Evolutionary conservation across 2,888 invertebrate genomes (phyloP).

Genomic region (Aphodius granarius): DNA sequence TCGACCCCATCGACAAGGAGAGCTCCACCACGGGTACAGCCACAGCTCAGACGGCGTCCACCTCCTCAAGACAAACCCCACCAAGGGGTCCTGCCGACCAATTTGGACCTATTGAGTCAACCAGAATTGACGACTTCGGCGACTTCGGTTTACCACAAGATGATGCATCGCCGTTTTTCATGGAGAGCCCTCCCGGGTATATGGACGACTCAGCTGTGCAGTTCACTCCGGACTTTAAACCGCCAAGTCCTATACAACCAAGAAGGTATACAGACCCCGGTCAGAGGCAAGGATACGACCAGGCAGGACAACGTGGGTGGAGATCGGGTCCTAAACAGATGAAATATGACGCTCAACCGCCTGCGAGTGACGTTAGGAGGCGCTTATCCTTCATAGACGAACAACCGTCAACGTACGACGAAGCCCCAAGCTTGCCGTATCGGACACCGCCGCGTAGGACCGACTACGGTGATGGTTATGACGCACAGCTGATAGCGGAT

Average conservation of each 20-base stretch:
- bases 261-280: too few relatives aligned
- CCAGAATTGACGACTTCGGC: background rate
- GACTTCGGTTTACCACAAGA: too few relatives aligned
- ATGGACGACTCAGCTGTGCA: too few relatives aligned
- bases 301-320: background rate
- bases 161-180: too few relatives aligned
- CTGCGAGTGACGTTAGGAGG: background rate
- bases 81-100: background rate
- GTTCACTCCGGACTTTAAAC: too few relatives aligned
- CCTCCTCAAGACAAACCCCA: too few relatives aligned
- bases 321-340: background rate
- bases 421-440: slow-evolving; percentile 18
- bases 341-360: background rate
- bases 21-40: background rate
- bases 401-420: background rate
- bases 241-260: too few relatives aligned
- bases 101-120: background rate
- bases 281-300: background rate
- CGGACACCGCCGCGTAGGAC: slow-evolving; percentile 16
- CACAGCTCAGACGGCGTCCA: background rate
- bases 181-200: too few relatives aligned
- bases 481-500: too few relatives aligned
- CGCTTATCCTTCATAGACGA: background rate
- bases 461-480: too few relatives aligned
- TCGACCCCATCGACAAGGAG: background rate